Evolutionary conservation across 2,113 vertebrate species (phyloP).

Genomic region (Terrapene triunguis): DNA sequence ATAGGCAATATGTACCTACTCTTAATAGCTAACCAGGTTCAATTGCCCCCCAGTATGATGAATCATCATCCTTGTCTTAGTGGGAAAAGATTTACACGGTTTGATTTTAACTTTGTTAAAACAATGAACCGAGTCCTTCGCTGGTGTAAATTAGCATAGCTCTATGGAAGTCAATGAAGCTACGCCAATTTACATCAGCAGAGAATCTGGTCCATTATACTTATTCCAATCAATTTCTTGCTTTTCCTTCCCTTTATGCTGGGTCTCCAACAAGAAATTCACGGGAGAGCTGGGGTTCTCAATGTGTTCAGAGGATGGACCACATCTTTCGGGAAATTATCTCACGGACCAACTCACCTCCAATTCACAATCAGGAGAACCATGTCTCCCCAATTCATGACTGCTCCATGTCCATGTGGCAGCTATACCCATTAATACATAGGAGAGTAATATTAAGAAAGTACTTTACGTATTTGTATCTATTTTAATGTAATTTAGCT

Average conservation of each 20-base stretch:
- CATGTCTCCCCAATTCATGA: neutral
- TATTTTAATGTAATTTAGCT: neutral
- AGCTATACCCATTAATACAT: neutral
- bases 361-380: neutral
- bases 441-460: neutral
- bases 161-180: neutral
- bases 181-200: neutral
- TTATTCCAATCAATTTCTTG: neutral
- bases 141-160: neutral
- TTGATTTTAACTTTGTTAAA: conserved; percentile 28
- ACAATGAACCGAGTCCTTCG: neutral
- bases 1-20: conserved; percentile 13
- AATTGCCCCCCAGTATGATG: neutral
- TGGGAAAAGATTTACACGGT: neutral
- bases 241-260: neutral
- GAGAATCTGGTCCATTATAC: neutral
- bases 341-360: neutral
- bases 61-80: neutral
- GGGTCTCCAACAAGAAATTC: neutral
- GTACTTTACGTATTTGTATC: neutral
- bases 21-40: conserved; percentile 63
- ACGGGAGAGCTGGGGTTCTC: neutral
- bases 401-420: neutral
- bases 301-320: neutral
- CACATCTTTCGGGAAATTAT: neutral